Conservation (phyloP, 2,113 vertebrate species). For the Onychorhynchus coronatus region DNA sequence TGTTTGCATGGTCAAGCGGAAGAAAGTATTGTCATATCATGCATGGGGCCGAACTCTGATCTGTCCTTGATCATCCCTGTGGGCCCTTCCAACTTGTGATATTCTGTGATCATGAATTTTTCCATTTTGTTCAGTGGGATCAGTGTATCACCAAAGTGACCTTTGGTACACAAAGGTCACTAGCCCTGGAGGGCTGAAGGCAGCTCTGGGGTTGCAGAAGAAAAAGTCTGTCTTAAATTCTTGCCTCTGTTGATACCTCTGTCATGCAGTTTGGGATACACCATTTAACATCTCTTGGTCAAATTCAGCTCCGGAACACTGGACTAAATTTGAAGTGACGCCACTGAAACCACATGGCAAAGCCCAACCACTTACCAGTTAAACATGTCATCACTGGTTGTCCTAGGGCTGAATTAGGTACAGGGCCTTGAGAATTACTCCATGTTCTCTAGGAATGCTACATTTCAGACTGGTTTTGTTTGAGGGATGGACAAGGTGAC, state of each 20-base stretch:
- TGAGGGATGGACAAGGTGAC: background rate
- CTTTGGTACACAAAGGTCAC: fast-evolving
- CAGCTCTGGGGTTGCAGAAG: background rate
- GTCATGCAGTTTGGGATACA: background rate
- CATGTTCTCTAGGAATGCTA: fast-evolving
- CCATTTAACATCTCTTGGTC: background rate
- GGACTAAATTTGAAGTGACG: background rate
- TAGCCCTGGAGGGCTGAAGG: background rate
- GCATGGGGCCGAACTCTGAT: background rate
- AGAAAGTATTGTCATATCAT: background rate
- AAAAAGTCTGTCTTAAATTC: background rate
- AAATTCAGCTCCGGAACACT: background rate
- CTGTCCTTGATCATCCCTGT: background rate
- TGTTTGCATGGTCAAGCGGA: background rate
- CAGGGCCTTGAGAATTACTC: background rate
- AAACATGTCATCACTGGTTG: background rate
- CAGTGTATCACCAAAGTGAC: too few species aligned
- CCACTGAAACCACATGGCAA: background rate
- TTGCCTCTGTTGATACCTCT: background rate
- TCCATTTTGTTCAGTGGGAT: fast-evolving
- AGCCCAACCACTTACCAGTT: background rate
- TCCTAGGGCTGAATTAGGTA: background rate
- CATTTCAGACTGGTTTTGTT: background rate
- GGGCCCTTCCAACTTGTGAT: background rate
- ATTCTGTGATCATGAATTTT: background rate